Conservation (phyloP, 2,888 invertebrate species). For the Dynastes grantii region DNA sequence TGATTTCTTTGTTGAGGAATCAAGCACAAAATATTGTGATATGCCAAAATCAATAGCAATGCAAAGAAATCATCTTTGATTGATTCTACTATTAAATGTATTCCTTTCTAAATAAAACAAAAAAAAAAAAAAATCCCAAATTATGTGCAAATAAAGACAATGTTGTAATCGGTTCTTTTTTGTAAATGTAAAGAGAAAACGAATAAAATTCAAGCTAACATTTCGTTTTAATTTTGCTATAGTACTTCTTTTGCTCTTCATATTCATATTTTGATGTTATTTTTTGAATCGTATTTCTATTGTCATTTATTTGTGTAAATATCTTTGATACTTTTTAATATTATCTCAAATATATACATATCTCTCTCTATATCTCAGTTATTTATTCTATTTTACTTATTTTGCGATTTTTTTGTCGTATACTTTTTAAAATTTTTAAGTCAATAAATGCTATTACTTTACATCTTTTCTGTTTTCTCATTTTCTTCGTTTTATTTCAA, state of each 20-base stretch:
- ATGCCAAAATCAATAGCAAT: neutral
- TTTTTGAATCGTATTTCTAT: neutral
- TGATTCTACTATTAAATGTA: neutral
- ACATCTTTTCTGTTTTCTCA: neutral
- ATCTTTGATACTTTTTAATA: constrained; percentile 10
- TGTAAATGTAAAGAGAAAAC: constrained; percentile 32
- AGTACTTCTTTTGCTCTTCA: neutral
- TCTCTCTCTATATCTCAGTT: constrained; percentile 13
- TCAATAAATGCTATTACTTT: constrained; percentile 19
- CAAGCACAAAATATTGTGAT: constrained; percentile 26
- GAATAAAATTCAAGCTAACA: constrained; percentile 8
- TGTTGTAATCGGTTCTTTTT: constrained; percentile 36
- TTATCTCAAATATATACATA: constrained; percentile 24
- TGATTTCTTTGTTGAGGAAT: constrained; percentile 17
- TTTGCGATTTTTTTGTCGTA: neutral
- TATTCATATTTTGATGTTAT: neutral
- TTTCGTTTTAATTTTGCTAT: constrained; percentile 18
- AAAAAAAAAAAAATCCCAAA: constrained; percentile 13
- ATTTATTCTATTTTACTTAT: constrained; percentile 21
- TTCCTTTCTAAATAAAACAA: neutral
- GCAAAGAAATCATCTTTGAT: constrained; percentile 4
- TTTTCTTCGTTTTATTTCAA: neutral
- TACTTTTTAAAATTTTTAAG: neutral
- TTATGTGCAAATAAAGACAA: constrained; percentile 43
- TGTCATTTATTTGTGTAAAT: constrained; percentile 17